phyloP scores from a whole-genome alignment of 2,888 invertebrate genomes.

The Phania funesta region DNA sequence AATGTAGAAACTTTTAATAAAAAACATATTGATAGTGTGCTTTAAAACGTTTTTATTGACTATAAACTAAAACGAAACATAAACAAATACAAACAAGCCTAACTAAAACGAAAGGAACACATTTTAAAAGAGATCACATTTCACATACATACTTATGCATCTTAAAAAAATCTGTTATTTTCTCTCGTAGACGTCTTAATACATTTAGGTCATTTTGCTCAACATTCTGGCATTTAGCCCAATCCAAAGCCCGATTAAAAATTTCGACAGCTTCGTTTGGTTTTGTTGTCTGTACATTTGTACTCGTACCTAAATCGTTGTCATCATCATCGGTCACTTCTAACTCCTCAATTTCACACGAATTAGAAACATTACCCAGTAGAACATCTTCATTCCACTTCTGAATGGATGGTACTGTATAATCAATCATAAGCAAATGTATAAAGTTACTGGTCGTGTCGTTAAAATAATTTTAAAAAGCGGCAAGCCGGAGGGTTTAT shows the following conservation, averaged over 20 bases:
- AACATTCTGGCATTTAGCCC: constrained; percentile 21
- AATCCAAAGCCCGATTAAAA: constrained; percentile 2
- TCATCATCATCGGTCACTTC: constrained; percentile 30
- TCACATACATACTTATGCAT: constrained; percentile 26
- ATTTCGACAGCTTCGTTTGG: constrained; percentile 40
- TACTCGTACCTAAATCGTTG: neutral
- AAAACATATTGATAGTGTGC: neutral
- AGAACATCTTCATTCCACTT: neutral
- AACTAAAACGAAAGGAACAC: constrained; percentile 8
- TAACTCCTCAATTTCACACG: constrained; percentile 14
- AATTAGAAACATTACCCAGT: constrained; percentile 1
- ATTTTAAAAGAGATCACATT: constrained; percentile 26
- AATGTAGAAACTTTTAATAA: neutral
- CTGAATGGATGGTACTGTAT: constrained; percentile 10
- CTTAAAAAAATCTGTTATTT: constrained; percentile 35
- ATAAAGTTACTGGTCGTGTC: constrained; percentile 14
- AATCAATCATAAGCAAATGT: neutral
- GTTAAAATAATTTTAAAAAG: constrained; percentile 15
- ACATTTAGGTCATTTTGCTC: constrained; percentile 30
- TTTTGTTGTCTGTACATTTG: constrained; percentile 34
- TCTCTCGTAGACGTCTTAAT: constrained; percentile 38
- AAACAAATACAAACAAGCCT: constrained; percentile 13
- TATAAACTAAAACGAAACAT: neutral
- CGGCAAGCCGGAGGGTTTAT: constrained; percentile 5
- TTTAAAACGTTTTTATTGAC: neutral